A percentile compares a stretch with the other conserved stretches of the same genome.
Conservation (phyloP, 2,113 vertebrate genomes). For the Reinhardtius hippoglossoides region DNA sequence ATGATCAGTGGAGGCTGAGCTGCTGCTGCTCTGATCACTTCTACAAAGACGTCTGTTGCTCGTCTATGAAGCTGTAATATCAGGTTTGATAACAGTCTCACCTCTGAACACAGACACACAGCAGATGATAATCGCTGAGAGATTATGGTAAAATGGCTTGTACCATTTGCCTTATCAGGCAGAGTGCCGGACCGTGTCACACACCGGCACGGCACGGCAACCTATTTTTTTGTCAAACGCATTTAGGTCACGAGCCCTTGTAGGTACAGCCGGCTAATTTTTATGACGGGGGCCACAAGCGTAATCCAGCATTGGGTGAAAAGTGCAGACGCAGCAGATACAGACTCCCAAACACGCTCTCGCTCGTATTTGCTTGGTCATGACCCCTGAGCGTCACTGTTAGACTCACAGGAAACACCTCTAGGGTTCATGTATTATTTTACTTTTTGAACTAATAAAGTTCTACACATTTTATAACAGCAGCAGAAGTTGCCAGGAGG, state of each 20-base stretch:
- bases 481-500: too few species aligned
- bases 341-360: not conserved
- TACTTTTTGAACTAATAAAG: too few species aligned
- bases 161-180: conserved; percentile 2
- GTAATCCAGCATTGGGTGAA: not conserved
- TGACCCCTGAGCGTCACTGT: too few species aligned
- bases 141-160: conserved; percentile 1
- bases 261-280: not conserved
- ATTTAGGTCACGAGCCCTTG: not conserved
- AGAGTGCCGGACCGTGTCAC: not conserved
- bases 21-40: conserved; percentile 36
- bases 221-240: conserved; percentile 5
- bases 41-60: conserved; percentile 1
- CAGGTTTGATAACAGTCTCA: conserved; percentile 8
- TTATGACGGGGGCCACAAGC: conserved; percentile 4
- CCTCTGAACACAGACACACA: conserved; percentile 1
- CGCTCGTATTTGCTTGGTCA: too few species aligned
- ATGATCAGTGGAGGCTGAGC: not conserved
- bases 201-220: not conserved
- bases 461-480: too few species aligned
- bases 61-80: not conserved
- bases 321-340: not conserved
- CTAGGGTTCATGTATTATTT: too few species aligned
- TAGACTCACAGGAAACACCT: too few species aligned
- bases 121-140: conserved; percentile 21